Percentiles rank a stretch among this genome's conserved stretches.
Evolutionary conservation across 2,888 invertebrate species (phyloP).

Genomic region (Spilosoma lubricipeda): DNA sequence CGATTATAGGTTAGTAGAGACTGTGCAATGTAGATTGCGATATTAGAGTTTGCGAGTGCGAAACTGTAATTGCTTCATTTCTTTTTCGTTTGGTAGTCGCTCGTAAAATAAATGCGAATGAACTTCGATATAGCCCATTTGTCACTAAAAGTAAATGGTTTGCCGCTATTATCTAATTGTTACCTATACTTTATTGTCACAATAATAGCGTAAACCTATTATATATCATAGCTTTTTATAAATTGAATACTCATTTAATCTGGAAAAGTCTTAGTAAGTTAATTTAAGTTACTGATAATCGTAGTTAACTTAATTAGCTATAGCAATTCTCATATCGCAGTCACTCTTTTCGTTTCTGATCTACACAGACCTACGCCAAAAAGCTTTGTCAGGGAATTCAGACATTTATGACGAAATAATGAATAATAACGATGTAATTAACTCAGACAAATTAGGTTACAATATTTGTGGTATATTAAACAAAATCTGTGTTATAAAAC

Average conservation of each 20-base stretch:
- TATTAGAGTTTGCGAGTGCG: slow-evolving; percentile 32
- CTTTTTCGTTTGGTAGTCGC: slow-evolving; percentile 56
- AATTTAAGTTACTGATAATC: neutral
- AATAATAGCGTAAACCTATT: neutral
- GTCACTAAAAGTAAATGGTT: slow-evolving; percentile 22
- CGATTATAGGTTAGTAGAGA: slow-evolving; percentile 25
- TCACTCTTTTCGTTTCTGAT: neutral
- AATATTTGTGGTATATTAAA: neutral
- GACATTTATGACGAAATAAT: neutral
- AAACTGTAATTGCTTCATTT: slow-evolving; percentile 70
- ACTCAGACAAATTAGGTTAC: neutral
- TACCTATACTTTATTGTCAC: neutral
- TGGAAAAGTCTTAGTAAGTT: neutral
- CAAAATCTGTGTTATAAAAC: neutral
- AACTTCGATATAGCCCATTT: slow-evolving; percentile 32
- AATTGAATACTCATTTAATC: neutral
- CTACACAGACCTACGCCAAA: neutral
- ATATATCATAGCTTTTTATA: neutral
- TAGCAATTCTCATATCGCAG: neutral
- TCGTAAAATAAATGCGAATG: slow-evolving; percentile 67
- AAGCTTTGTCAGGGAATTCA: neutral
- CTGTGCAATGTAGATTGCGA: slow-evolving; percentile 42
- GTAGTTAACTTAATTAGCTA: neutral
- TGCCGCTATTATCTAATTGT: neutral
- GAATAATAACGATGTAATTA: neutral